A percentile compares a stretch with the other conserved stretches of the same genome.
phyloP scores from a whole-genome alignment of 2,888 invertebrate genomes.

The Cheilosia grossa region DNA sequence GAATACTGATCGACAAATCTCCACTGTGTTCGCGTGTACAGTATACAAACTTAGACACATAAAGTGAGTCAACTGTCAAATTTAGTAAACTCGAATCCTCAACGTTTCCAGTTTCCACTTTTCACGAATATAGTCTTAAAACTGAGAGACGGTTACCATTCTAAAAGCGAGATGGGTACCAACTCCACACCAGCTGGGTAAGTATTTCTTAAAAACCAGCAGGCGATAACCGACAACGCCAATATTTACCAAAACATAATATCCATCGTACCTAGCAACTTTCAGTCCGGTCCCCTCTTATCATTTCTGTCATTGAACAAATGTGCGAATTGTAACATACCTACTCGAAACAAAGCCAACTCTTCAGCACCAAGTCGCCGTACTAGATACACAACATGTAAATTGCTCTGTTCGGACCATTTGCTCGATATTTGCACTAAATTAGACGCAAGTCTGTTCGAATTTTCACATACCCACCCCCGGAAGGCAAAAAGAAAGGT shows the following conservation, averaged over 20 bases:
- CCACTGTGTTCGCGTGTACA: no score
- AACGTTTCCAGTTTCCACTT: no score
- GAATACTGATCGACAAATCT: no score
- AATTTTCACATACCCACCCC: slow-evolving; percentile 76
- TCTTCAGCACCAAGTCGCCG: slow-evolving; percentile 17
- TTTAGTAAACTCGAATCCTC: no score
- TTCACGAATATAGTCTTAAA: no score
- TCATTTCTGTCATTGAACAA: slow-evolving; percentile 66
- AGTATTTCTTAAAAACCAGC: slow-evolving; percentile 7
- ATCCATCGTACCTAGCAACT: background rate
- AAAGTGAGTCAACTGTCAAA: no score
- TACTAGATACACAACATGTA: slow-evolving; percentile 38
- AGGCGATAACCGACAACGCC: slow-evolving; percentile 12
- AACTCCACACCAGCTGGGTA: background rate
- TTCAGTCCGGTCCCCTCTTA: background rate
- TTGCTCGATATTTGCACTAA: slow-evolving; percentile 80
- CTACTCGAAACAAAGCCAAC: slow-evolving; percentile 45
- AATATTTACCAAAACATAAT: slow-evolving; percentile 41
- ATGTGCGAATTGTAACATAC: slow-evolving; percentile 68
- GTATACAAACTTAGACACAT: no score
- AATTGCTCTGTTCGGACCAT: slow-evolving; percentile 71
- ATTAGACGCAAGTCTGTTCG: slow-evolving; percentile 80
- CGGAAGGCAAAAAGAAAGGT: slow-evolving; percentile 34
- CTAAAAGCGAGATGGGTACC: no score
- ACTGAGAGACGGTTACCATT: no score